phyloP scores from a whole-genome alignment of 1,140 invertebrate genomes.

The Akabosia matsudoensis region DNA sequence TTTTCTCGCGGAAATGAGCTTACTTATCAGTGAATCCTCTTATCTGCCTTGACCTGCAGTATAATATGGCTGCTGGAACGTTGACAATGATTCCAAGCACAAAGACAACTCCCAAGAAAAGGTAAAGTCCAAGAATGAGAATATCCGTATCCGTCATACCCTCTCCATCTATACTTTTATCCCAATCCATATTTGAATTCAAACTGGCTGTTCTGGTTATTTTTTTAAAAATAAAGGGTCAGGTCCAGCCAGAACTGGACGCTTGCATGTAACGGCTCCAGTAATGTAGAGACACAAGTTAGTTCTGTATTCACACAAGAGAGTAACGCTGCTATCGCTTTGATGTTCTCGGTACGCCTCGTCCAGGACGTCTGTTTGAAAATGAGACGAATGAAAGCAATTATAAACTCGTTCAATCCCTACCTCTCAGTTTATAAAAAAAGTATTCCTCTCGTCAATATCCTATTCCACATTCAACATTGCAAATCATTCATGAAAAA shows the following conservation, averaged over 20 bases:
- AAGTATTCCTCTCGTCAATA: too few relatives aligned
- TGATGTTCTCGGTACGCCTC: neutral
- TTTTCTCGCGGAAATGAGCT: conserved; percentile 7
- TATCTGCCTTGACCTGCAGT: conserved; percentile 34
- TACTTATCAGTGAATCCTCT: conserved; percentile 38
- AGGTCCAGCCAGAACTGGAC: conserved; percentile 5
- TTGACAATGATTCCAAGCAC: conserved; percentile 28
- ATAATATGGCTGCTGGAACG: conserved; percentile 28
- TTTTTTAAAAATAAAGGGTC: too few relatives aligned
- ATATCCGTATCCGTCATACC: neutral
- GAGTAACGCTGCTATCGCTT: neutral
- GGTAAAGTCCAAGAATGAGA: neutral
- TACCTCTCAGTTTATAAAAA: too few relatives aligned
- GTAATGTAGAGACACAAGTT: neutral
- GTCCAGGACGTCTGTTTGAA: neutral
- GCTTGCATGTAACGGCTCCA: neutral
- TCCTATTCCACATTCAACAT: too few relatives aligned
- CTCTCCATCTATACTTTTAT: neutral
- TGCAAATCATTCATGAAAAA: too few relatives aligned
- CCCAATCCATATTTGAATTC: neutral
- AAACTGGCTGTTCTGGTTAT: too few relatives aligned
- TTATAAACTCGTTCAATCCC: too few relatives aligned
- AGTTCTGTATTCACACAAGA: neutral
- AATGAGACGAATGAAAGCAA: neutral
- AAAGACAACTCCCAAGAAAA: neutral